Evolutionary conservation across 2,113 vertebrate species (phyloP).

Genomic region (Halichoerus grypus): DNA sequence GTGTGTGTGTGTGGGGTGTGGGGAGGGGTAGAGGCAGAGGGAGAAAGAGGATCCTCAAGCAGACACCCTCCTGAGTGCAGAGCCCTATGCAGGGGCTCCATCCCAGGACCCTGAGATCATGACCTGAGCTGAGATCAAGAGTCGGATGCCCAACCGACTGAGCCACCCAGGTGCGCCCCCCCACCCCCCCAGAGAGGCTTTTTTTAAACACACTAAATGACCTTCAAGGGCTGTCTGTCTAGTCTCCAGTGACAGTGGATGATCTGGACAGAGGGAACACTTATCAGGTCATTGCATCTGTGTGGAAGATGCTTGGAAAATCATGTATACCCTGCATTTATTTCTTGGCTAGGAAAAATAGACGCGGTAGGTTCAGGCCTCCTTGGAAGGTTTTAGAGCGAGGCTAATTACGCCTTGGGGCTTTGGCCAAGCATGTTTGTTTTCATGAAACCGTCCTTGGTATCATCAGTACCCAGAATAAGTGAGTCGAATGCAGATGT

Average conservation of each 20-base stretch:
- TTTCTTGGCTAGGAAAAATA: conserved; percentile 62
- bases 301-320: conserved; percentile 58
- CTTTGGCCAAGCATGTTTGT: neutral
- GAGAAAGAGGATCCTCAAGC: neutral
- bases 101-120: neutral
- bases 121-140: neutral
- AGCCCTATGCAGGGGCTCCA: neutral
- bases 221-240: neutral
- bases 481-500: neutral
- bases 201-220: neutral
- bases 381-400: conserved; percentile 41
- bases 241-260: neutral
- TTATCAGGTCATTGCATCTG: conserved; percentile 4
- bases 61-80: no score
- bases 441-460: neutral
- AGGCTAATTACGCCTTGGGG: conserved; percentile 47
- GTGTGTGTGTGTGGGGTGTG: neutral
- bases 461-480: neutral
- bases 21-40: neutral
- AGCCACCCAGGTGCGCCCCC: no score
- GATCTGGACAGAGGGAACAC: neutral
- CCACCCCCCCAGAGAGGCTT: neutral
- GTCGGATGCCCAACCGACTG: no score
- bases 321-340: neutral
- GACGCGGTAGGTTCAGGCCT: conserved; percentile 12